These are phyloP conservation scores for Rhizomys pruinosus DNA, from an alignment of 2,113 vertebrate species.

Conservation along the genomic window DNA sequence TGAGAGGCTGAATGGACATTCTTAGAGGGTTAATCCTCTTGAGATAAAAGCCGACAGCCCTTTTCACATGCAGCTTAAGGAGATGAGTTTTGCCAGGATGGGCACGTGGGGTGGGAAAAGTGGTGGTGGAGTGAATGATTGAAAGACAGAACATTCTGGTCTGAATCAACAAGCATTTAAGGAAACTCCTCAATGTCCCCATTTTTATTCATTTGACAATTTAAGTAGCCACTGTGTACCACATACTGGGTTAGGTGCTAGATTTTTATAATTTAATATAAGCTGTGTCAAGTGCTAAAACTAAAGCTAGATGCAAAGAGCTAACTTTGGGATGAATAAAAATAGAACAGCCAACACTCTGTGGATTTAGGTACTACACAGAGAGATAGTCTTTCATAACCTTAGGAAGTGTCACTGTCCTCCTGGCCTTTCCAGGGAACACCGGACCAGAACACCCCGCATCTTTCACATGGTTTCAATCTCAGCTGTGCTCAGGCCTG, in stretches of 20 bases:
- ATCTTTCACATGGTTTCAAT: not conserved
- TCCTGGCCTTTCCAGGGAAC: constrained; percentile 34
- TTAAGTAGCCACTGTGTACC: constrained; percentile 29
- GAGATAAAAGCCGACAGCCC: constrained; percentile 67
- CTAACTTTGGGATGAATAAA: constrained; percentile 25
- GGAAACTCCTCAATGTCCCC: constrained; percentile 40
- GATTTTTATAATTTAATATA: constrained; percentile 46
- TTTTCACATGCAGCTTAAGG: constrained; percentile 80
- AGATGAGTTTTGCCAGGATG: constrained; percentile 75
- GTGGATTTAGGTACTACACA: not conserved
- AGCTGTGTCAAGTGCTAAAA: constrained; percentile 40
- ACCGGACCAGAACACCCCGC: not conserved
- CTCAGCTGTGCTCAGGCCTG: not conserved
- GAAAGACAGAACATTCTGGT: constrained; percentile 63
- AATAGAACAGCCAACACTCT: constrained; percentile 19
- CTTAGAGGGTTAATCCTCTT: constrained; percentile 77
- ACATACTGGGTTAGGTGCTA: constrained; percentile 3
- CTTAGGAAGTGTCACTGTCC: not conserved
- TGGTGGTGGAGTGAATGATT: constrained; percentile 63
- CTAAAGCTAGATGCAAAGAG: constrained; percentile 35
- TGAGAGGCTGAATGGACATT: constrained; percentile 74
- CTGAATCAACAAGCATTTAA: constrained; percentile 64
- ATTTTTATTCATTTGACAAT: constrained; percentile 72
- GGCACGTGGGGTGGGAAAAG: constrained; percentile 67
- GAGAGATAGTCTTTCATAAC: not conserved